phyloP scores from a whole-genome alignment of 2,113 vertebrate genomes.

The Megaptera novaeangliae region DNA sequence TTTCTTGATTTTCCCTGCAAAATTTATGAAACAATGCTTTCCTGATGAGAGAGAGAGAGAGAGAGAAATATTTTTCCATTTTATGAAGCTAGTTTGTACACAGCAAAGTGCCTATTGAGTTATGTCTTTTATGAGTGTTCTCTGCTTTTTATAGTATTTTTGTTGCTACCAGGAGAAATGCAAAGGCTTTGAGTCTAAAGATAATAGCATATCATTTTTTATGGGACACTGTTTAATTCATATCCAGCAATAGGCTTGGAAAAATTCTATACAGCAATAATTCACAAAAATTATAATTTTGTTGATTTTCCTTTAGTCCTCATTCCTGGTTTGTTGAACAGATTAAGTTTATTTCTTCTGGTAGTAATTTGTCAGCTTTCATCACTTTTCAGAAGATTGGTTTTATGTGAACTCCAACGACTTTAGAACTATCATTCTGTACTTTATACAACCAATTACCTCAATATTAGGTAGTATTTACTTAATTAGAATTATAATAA shows the following conservation, averaged over 20 bases:
- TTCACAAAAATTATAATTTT: background rate
- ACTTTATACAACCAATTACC: constrained; percentile 54
- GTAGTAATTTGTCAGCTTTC: constrained; percentile 33
- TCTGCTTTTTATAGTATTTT: background rate
- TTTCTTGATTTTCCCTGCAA: background rate
- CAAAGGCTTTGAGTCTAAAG: background rate
- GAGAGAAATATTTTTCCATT: background rate
- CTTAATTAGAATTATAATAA: constrained; percentile 45
- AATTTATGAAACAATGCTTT: background rate
- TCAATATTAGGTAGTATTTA: constrained; percentile 42
- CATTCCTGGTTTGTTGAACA: constrained; percentile 42
- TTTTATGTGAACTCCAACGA: constrained; percentile 38
- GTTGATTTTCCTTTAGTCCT: constrained; percentile 44
- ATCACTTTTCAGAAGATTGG: constrained; percentile 42
- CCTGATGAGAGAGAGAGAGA: background rate
- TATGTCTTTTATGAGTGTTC: background rate
- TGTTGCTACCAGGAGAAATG: background rate
- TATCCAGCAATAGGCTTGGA: background rate
- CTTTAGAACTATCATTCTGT: constrained; percentile 34
- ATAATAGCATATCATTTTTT: background rate
- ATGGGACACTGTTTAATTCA: background rate
- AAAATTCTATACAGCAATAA: background rate
- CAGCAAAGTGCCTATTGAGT: background rate
- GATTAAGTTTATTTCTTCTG: constrained; percentile 52
- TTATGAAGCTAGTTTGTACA: background rate